Conservation (phyloP, 2,797 vertebrate species). For the Oryzias sinensis region DNA sequence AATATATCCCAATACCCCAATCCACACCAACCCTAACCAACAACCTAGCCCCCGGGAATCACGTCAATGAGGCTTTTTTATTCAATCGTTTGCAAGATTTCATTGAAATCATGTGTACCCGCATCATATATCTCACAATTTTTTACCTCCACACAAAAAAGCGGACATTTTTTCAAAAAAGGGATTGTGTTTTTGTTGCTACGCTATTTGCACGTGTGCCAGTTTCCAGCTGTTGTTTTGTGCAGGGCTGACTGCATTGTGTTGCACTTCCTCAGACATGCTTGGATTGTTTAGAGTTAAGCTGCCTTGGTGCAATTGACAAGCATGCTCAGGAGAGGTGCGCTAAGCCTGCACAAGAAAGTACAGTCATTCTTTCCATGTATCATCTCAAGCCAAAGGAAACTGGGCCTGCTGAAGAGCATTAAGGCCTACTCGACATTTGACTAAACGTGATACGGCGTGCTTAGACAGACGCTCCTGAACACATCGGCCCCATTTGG, state of each 20-base stretch:
- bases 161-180: too few species aligned
- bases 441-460: conserved; percentile 52
- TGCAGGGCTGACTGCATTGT: conserved; percentile 49
- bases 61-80: too few species aligned
- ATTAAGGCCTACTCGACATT: conserved; percentile 61
- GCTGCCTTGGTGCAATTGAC: conserved; percentile 54
- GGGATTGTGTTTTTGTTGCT: background rate
- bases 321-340: conserved; percentile 48
- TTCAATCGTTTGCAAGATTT: too few species aligned
- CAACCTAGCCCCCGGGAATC: too few species aligned
- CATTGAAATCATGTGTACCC: too few species aligned
- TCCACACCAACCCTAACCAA: too few species aligned
- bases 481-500: conserved; percentile 53
- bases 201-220: background rate
- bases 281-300: conserved; percentile 49
- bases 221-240: conserved; percentile 35
- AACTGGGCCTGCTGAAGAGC: conserved; percentile 53
- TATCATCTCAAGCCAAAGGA: conserved; percentile 60
- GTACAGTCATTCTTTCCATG: conserved; percentile 57
- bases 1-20: too few species aligned
- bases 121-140: too few species aligned
- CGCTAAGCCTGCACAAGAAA: conserved; percentile 59
- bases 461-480: conserved; percentile 47
- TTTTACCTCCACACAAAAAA: too few species aligned
- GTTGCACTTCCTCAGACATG: conserved; percentile 42